phyloP scores from a whole-genome alignment of 2,888 invertebrate genomes.

The Anaspis maculata region DNA sequence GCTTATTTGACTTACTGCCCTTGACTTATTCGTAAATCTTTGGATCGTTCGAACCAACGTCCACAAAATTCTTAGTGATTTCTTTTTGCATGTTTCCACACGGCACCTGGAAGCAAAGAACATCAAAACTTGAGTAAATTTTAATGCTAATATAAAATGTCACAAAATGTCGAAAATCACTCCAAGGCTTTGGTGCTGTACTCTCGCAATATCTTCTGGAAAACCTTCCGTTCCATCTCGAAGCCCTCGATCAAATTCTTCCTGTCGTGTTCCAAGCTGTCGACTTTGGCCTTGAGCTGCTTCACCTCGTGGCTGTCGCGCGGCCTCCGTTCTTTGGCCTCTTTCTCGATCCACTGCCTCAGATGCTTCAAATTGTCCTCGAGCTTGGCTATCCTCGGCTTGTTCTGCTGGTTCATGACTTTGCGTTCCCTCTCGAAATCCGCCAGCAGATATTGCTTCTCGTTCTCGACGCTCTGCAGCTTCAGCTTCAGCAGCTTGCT shows the following conservation, averaged over 20 bases:
- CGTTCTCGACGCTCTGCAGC: constrained; percentile 6
- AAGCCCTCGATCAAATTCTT: constrained; percentile 7
- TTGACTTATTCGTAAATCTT: too few species aligned
- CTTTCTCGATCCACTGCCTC: constrained; percentile 10
- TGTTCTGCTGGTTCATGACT: constrained; percentile 5
- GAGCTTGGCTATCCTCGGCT: constrained; percentile 5
- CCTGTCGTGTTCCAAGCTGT: constrained; percentile 8
- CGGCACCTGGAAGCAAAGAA: too few species aligned
- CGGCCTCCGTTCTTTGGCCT: constrained; percentile 4
- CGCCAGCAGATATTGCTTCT: constrained; percentile 8
- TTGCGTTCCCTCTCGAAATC: constrained; percentile 9
- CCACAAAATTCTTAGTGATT: too few species aligned
- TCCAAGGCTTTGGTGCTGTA: too few species aligned
- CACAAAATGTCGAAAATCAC: too few species aligned
- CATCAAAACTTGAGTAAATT: too few species aligned
- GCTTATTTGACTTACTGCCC: too few species aligned
- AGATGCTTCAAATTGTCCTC: constrained; percentile 9
- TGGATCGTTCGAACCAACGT: too few species aligned
- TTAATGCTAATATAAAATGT: too few species aligned
- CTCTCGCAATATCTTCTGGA: constrained; percentile 8
- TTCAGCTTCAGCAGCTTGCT: constrained; percentile 10
- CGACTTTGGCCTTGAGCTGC: constrained; percentile 6
- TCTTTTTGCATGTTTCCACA: too few species aligned
- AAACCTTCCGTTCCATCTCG: constrained; percentile 9
- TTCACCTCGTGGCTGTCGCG: constrained; percentile 5